Evolutionary conservation across 2,113 vertebrate species (phyloP).

Genomic region (Tylochromis polylepis): DNA sequence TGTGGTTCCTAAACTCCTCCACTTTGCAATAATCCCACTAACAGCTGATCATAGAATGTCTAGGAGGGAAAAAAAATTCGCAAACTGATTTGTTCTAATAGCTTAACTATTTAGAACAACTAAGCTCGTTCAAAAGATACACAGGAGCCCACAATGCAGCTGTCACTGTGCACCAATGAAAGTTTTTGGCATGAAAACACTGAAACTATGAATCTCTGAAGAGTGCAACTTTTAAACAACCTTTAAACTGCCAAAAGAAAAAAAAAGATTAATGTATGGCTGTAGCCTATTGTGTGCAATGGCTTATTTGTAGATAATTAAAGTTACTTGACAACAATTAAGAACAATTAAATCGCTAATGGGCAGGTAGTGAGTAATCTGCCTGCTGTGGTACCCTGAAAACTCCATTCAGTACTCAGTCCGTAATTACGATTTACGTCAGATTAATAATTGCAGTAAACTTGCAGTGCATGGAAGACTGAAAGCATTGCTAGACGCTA

Average conservation of each 20-base stretch:
- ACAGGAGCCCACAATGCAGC: not conserved
- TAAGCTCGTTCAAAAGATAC: not conserved
- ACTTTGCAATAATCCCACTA: no score
- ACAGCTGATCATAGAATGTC: no score
- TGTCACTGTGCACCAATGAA: not conserved
- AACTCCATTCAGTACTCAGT: slow-evolving; percentile 54
- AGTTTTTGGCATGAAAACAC: not conserved
- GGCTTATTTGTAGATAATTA: slow-evolving; percentile 48
- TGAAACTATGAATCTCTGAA: not conserved
- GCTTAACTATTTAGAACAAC: not conserved
- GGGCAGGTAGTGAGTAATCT: slow-evolving; percentile 56
- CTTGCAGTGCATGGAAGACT: slow-evolving; percentile 22
- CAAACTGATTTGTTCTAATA: not conserved
- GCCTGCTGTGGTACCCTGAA: slow-evolving; percentile 42
- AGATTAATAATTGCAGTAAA: slow-evolving; percentile 63
- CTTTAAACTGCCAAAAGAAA: not conserved
- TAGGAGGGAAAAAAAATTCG: no score
- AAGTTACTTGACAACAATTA: slow-evolving; percentile 55
- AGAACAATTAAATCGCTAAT: slow-evolving; percentile 56
- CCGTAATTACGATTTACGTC: slow-evolving; percentile 60
- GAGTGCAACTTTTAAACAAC: not conserved
- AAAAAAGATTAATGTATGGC: not conserved
- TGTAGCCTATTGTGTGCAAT: slow-evolving; percentile 19
- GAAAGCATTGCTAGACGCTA: slow-evolving; percentile 5
- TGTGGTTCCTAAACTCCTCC: not conserved